Evolutionary conservation across 2,113 vertebrate genomes (phyloP).

Genomic region (Myotis brandtii): DNA sequence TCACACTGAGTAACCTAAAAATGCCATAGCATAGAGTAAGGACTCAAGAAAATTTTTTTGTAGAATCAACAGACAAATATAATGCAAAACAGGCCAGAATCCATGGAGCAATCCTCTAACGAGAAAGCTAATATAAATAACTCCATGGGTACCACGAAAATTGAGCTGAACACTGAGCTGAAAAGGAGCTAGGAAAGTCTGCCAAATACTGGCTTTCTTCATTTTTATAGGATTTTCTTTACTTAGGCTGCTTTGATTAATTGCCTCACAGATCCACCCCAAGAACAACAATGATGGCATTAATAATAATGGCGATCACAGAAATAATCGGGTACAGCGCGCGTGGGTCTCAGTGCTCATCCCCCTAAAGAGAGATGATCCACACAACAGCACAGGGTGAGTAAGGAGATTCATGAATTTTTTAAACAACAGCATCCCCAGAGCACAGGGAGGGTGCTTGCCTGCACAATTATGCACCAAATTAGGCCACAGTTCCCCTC

Average conservation of each 20-base stretch:
- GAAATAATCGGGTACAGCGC: conserved; percentile 2
- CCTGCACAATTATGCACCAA: background rate
- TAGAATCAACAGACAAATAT: conserved; percentile 13
- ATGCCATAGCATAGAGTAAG: background rate
- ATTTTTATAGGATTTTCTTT: conserved; percentile 42
- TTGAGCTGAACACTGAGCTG: conserved; percentile 3
- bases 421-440: conserved; percentile 65
- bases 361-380: conserved; percentile 30
- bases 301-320: conserved; percentile 52
- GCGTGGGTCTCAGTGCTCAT: background rate
- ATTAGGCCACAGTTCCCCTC: conserved; percentile 15
- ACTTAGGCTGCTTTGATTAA: conserved; percentile 64
- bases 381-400: background rate
- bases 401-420: conserved; percentile 52
- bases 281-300: conserved; percentile 30
- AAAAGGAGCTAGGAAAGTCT: conserved; percentile 25
- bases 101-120: background rate
- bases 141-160: background rate
- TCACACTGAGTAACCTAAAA: background rate
- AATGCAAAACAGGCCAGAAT: conserved; percentile 21
- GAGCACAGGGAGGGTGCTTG: conserved; percentile 36
- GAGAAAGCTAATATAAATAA: conserved; percentile 43
- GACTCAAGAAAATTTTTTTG: background rate
- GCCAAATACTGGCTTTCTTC: conserved; percentile 32
- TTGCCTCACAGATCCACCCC: conserved; percentile 17